Percentiles rank a stretch among this genome's conserved stretches.
Conservation (phyloP, 2,888 invertebrate genomes). For the Diadromus collaris region DNA sequence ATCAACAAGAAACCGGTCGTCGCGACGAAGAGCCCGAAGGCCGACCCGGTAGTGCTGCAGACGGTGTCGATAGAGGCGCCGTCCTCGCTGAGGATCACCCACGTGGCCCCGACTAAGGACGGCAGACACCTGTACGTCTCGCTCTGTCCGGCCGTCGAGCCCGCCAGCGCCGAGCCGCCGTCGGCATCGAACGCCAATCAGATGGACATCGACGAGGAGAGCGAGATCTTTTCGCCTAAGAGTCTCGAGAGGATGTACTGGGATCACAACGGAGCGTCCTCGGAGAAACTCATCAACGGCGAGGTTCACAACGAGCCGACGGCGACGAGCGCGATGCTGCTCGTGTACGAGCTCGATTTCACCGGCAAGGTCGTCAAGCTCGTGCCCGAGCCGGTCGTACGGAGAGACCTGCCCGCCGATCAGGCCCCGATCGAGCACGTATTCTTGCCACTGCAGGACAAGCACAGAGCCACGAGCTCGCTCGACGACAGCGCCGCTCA, state of each 20-base stretch:
- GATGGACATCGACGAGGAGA: constrained; percentile 79
- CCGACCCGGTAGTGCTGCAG: constrained; percentile 76
- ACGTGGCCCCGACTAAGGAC: constrained; percentile 74
- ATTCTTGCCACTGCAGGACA: constrained; percentile 83
- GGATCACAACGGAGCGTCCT: constrained; percentile 83
- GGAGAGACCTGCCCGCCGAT: constrained; percentile 83
- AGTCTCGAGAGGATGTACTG: constrained; percentile 81
- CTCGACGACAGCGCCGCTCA: constrained; percentile 41
- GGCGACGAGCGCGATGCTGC: constrained; percentile 79
- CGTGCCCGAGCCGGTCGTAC: constrained; percentile 83
- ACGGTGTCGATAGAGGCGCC: constrained; percentile 75
- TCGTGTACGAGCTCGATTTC: constrained; percentile 83
- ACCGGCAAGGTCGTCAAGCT: constrained; percentile 81
- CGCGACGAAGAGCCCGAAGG: constrained; percentile 69
- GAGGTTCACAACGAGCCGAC: constrained; percentile 78
- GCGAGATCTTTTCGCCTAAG: constrained; percentile 75
- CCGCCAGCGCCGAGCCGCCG: constrained; percentile 71
- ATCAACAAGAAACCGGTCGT: constrained; percentile 74
- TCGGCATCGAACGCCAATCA: constrained; percentile 74
- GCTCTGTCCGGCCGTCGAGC: constrained; percentile 66
- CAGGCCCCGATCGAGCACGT: constrained; percentile 88
- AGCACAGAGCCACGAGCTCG: constrained; percentile 60
- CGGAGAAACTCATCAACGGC: constrained; percentile 82
- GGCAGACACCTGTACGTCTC: constrained; percentile 76
- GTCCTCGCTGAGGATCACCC: constrained; percentile 72